These are phyloP conservation scores for Palythoa grandis DNA, from an alignment of 92 coral and sea anemone genomes.

Conservation along the genomic window DNA sequence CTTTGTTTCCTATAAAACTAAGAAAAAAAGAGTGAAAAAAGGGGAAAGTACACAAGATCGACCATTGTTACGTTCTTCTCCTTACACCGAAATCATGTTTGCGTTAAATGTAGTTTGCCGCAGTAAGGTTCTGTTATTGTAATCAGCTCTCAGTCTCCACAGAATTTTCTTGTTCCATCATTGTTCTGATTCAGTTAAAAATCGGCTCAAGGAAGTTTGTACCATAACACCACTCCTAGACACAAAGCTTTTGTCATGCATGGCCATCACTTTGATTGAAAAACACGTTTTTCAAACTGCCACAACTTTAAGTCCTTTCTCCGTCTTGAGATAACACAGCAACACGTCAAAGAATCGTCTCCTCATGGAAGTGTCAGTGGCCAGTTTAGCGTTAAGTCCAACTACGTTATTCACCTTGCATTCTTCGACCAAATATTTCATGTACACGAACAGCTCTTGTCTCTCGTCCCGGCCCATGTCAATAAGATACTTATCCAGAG, in stretches of 20 bases:
- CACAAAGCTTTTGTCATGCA: background rate
- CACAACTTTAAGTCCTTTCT: conserved; percentile 58
- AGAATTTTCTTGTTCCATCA: background rate
- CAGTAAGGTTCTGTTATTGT: background rate
- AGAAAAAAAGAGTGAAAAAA: background rate
- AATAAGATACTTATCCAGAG: conserved; percentile 74
- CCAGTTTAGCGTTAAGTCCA: conserved; percentile 82
- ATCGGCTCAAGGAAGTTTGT: background rate
- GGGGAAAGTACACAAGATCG: background rate
- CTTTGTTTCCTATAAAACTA: background rate
- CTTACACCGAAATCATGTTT: background rate
- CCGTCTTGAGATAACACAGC: conserved; percentile 76
- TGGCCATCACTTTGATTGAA: background rate
- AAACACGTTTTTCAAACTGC: conserved; percentile 27
- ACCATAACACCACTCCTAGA: background rate
- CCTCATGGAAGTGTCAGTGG: conserved; percentile 70
- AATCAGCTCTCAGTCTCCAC: background rate
- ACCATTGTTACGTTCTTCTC: background rate
- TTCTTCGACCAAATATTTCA: conserved; percentile 82
- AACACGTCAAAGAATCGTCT: conserved; percentile 81
- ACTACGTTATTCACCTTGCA: conserved; percentile 71
- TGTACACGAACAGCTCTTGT: conserved; percentile 67
- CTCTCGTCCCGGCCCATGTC: conserved; percentile 81
- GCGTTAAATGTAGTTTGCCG: background rate
- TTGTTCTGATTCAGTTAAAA: background rate